phyloP scores from a whole-genome alignment of 2,797 vertebrate species.

The Liparis tanakae region DNA sequence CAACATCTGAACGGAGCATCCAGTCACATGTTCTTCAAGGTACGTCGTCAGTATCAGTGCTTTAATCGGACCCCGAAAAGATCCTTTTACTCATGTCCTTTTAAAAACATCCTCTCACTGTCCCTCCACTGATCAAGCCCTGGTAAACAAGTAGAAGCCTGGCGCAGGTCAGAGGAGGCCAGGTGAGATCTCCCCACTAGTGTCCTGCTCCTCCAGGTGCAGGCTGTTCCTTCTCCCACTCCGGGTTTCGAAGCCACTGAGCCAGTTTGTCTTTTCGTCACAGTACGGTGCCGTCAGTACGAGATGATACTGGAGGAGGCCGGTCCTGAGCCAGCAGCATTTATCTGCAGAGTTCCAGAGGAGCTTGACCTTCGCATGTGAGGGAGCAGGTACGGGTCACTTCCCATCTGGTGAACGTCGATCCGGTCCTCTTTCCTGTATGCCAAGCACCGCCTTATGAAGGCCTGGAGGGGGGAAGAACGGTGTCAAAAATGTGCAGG shows the following conservation, averaged over 20 bases:
- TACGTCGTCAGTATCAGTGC: constrained; percentile 83
- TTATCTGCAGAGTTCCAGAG: constrained; percentile 96
- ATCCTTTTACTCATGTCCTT: constrained; percentile 63
- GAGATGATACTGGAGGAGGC: constrained; percentile 94
- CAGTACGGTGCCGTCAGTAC: constrained; percentile 87
- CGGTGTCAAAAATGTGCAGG: background rate
- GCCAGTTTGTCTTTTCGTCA: constrained; percentile 58
- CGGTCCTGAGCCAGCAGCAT: constrained; percentile 86
- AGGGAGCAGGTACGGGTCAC: constrained; percentile 96
- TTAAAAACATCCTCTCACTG: constrained; percentile 59
- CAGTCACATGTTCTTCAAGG: constrained; percentile 81
- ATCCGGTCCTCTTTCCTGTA: constrained; percentile 98
- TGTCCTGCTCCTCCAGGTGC: constrained; percentile 52
- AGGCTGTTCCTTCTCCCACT: constrained; percentile 61
- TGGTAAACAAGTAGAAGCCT: constrained; percentile 64
- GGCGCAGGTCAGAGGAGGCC: constrained; percentile 60
- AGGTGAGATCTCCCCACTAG: constrained; percentile 33
- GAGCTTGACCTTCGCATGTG: constrained; percentile 99
- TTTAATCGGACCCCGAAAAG: constrained; percentile 72
- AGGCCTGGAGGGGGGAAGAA: constrained; percentile 82
- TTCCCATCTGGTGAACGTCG: constrained; percentile 96
- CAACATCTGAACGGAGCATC: constrained; percentile 61
- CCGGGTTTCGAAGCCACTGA: constrained; percentile 55
- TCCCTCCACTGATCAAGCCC: constrained; percentile 58
- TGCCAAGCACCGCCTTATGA: constrained; percentile 97